Evolutionary conservation across 2,888 invertebrate species (phyloP).

Genomic region (Homarus gammarus): DNA sequence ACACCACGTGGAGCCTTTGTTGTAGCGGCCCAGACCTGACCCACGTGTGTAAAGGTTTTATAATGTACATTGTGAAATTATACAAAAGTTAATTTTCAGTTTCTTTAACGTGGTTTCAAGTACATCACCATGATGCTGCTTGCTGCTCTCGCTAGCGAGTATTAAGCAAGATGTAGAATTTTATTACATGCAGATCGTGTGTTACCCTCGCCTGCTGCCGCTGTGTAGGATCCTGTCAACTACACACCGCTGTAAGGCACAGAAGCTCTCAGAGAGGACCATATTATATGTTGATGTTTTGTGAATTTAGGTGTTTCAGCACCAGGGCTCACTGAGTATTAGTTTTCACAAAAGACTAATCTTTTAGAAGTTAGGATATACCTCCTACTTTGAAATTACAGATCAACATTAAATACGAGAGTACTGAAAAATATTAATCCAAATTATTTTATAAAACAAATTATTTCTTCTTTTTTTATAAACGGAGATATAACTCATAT

Average conservation of each 20-base stretch:
- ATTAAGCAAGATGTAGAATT: not conserved
- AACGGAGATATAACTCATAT: no score
- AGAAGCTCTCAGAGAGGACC: not conserved
- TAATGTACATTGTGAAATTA: not conserved
- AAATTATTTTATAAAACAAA: no score
- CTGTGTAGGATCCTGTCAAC: not conserved
- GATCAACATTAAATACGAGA: no score
- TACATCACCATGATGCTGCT: not conserved
- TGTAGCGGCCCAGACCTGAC: not conserved
- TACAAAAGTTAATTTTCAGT: not conserved
- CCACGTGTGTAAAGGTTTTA: not conserved
- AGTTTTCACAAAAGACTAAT: no score
- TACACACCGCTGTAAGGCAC: not conserved
- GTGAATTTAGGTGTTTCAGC: no score
- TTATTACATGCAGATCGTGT: not conserved
- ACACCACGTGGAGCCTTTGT: constrained; percentile 17
- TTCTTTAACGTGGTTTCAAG: not conserved
- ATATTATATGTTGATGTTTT: no score
- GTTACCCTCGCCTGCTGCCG: not conserved
- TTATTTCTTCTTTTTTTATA: no score
- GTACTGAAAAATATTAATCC: no score
- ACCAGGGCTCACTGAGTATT: no score
- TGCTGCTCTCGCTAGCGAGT: not conserved
- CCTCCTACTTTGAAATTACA: no score
- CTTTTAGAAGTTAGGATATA: no score